These are phyloP conservation scores for Aptenodytes patagonicus DNA, from an alignment of 2,113 vertebrate species.

Conservation along the genomic window DNA sequence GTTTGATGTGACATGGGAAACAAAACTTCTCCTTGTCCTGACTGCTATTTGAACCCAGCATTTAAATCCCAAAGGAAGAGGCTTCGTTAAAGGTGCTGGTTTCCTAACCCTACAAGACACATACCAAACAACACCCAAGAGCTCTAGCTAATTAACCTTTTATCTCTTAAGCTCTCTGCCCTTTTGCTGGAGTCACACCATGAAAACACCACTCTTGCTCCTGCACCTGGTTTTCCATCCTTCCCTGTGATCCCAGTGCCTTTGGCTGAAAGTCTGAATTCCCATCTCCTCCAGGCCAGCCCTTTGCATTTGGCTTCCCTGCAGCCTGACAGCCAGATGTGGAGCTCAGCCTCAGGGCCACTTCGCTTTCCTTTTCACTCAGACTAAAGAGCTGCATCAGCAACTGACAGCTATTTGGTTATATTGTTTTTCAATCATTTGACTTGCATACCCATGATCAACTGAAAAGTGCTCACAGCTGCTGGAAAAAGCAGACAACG, in stretches of 20 bases:
- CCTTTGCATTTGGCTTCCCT: not conserved
- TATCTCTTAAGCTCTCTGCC: not conserved
- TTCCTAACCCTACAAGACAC: not conserved
- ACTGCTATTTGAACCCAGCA: constrained; percentile 6
- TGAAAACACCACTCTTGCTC: not conserved
- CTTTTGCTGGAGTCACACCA: not conserved
- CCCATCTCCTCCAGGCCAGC: not conserved
- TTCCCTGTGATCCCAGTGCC: not conserved
- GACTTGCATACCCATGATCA: not conserved
- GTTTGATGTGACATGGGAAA: constrained; percentile 27
- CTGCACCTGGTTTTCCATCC: constrained; percentile 32
- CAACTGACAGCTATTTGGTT: not conserved
- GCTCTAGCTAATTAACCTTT: constrained; percentile 4
- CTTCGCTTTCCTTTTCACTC: not conserved
- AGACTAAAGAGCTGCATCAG: not conserved
- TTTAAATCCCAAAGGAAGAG: not conserved
- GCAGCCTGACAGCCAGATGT: constrained; percentile 14
- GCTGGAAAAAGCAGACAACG: not conserved
- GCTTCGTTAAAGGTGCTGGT: not conserved
- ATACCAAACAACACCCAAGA: not conserved
- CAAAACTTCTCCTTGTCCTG: not conserved
- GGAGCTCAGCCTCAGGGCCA: not conserved
- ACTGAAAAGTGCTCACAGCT: not conserved
- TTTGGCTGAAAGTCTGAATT: not conserved
- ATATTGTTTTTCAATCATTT: not conserved